Evolutionary conservation across 2,113 vertebrate species (phyloP).

Genomic region (Larimichthys polyactis): DNA sequence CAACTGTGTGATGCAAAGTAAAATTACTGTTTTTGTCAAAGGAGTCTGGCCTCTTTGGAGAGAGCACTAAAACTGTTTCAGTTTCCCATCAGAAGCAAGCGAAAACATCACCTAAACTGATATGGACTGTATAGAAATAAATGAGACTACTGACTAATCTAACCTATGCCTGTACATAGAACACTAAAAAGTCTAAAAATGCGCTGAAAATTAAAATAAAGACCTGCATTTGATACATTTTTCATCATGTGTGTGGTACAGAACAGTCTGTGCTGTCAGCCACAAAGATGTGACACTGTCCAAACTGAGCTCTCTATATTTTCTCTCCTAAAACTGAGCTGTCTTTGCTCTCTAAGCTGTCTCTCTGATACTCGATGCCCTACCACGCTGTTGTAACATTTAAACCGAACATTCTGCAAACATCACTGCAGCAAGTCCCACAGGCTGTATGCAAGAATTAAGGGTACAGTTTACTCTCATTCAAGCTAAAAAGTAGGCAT

Average conservation of each 20-base stretch:
- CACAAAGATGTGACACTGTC: slow-evolving; percentile 2
- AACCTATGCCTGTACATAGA: too few species aligned
- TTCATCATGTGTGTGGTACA: background rate
- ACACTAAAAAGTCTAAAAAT: too few species aligned
- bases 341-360: slow-evolving; percentile 5
- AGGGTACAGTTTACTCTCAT: slow-evolving; percentile 12
- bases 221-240: background rate
- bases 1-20: too few species aligned
- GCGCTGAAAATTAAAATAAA: background rate
- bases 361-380: background rate
- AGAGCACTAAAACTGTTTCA: too few species aligned
- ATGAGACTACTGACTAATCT: too few species aligned
- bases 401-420: slow-evolving; percentile 13
- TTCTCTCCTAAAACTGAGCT: slow-evolving; percentile 7
- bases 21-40: too few species aligned
- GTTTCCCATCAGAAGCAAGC: too few species aligned
- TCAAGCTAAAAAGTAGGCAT: slow-evolving; percentile 25
- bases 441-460: background rate
- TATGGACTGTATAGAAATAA: too few species aligned
- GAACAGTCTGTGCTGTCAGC: background rate
- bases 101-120: too few species aligned
- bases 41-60: too few species aligned
- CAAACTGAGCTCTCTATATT: slow-evolving; percentile 18
- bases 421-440: background rate
- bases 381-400: background rate